Base-by-base conservation (phyloP, 2,888 invertebrate genomes). In the Cosmorhoe ocellata region DNA sequence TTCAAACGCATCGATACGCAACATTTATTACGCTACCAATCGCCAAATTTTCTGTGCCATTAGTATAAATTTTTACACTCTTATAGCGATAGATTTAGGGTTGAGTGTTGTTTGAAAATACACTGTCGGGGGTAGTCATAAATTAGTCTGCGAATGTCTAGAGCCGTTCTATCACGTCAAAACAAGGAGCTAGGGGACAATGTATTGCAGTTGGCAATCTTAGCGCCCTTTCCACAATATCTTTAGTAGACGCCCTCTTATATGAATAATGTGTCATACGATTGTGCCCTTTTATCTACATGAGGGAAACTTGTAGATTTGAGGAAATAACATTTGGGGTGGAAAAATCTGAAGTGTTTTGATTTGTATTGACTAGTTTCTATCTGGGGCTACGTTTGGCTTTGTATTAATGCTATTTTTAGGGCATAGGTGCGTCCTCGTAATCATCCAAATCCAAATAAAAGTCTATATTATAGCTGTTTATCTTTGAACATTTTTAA, bases 211-310 rank as follows among this genome's bases (percentile, higher is more conserved):
- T 82, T 81, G 85, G 88, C 84, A 87, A 88, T 86, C 88, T 88
- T 86, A 87, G 87, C 87, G 88, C 87, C 88, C 86, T 85, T 85
- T 89, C 83, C 79, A 81, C 86, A 82, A 86, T 89, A 89, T 88
- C 87, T 88, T 87, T 81, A 86, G 82, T 80, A 74, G 83, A 84
- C 84, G 78, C 87, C 87, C 85, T 81, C 79, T 80, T 65, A 82
- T 89, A 88, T 90, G 90, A 89, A 85, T 89, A 89, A 90, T 89
- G 86, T 84, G 86, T 84, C 81, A 79, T 81, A 76, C 76, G 79
- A 87, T 84, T 81, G 81, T 78, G 81, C 80, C 82, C 82, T 84
- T 85, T 82, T 82, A 88, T 86, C 82, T 79, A 64, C 66, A 67
- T 71, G 75, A 76, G 79, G 76, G 77, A 81, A 79, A 79, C 69